phyloP scores from a whole-genome alignment of 2,113 vertebrate genomes.

The Notarius quadriscutis region DNA sequence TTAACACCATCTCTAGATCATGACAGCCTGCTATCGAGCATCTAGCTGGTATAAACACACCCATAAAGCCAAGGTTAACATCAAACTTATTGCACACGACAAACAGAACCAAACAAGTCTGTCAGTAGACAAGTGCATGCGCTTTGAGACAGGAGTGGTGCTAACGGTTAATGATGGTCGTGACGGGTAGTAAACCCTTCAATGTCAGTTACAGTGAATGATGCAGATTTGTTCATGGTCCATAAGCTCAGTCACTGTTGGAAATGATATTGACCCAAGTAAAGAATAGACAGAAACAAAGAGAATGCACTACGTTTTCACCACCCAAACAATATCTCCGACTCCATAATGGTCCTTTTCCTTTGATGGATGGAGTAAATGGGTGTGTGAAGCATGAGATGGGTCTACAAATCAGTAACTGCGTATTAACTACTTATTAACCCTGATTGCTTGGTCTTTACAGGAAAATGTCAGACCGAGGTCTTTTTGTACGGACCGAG shows the following conservation, averaged over 20 bases:
- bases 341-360: background rate
- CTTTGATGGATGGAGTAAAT: background rate
- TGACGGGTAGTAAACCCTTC: background rate
- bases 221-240: background rate
- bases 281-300: background rate
- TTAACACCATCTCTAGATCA: background rate
- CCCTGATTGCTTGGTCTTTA: too few relatives aligned
- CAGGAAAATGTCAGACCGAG: too few relatives aligned
- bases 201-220: background rate
- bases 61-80: slow-evolving; percentile 13
- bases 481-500: too few relatives aligned
- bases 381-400: background rate
- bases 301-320: background rate
- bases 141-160: background rate
- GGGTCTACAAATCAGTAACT: background rate
- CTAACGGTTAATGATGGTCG: background rate
- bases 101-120: slow-evolving; percentile 7
- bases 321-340: background rate
- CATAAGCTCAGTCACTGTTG: background rate
- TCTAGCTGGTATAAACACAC: slow-evolving; percentile 19
- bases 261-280: background rate
- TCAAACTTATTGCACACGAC: background rate
- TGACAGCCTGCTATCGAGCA: background rate
- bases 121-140: slow-evolving; percentile 12
- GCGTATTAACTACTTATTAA: background rate